Percentiles rank a stretch among this genome's conserved stretches.
phyloP scores from a whole-genome alignment of 2,888 invertebrate species.

The Brachyptera risi region DNA sequence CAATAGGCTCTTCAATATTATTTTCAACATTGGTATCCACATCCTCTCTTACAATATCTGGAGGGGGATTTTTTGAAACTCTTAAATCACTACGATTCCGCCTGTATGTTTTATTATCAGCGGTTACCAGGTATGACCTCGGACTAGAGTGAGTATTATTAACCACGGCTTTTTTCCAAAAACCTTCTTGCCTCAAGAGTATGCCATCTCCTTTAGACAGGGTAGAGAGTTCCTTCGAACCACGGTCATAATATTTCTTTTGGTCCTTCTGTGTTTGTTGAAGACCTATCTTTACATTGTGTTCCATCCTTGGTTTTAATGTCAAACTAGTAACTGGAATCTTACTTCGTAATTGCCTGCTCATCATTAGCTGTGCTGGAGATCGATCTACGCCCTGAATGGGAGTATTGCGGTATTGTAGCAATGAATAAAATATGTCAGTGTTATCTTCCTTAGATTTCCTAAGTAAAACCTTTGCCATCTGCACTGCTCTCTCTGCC shows the following conservation, averaged over 20 bases:
- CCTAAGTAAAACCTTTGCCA: slow-evolving; percentile 32
- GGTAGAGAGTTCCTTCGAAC: background rate
- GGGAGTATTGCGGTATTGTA: slow-evolving; percentile 18
- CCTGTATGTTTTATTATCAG: slow-evolving; percentile 8
- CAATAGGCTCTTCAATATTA: too few species aligned
- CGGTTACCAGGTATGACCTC: background rate
- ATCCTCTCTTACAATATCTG: too few species aligned
- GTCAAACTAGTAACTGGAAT: background rate
- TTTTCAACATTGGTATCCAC: too few species aligned
- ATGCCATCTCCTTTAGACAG: background rate
- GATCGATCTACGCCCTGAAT: background rate
- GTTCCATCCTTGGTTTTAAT: background rate
- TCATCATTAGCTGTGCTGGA: background rate
- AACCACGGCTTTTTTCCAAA: background rate
- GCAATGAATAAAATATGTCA: slow-evolving; percentile 1
- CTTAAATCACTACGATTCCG: slow-evolving; percentile 3
- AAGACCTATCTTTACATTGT: background rate
- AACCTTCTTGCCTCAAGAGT: background rate
- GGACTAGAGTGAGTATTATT: background rate
- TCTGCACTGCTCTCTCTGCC: slow-evolving; percentile 34
- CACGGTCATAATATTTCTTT: slow-evolving; percentile 4
- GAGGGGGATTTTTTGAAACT: too few species aligned
- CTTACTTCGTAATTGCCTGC: background rate
- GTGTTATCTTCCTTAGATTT: slow-evolving; percentile 28
- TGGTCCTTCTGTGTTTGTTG: background rate